Conservation (phyloP, 2,797 vertebrate genomes). For the Nothura maculosa region DNA sequence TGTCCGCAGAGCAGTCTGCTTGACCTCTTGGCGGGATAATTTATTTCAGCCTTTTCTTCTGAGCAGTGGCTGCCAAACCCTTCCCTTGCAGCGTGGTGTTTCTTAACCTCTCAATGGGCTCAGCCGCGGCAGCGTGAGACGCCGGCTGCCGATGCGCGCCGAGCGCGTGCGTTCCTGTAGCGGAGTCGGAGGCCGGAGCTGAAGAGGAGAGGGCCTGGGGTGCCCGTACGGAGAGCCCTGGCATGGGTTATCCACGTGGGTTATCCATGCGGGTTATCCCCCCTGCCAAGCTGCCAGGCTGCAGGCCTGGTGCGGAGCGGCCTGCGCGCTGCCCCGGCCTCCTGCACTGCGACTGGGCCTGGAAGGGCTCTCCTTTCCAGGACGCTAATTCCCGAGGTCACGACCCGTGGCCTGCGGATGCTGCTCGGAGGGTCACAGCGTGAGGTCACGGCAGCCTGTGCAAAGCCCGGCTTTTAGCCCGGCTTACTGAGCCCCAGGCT, state of each 20-base stretch:
- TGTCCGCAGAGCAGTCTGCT: background rate
- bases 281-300: too few species aligned
- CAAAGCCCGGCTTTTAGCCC: constrained; percentile 40
- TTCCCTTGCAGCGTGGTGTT: constrained; percentile 4
- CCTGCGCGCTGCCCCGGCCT: constrained; percentile 21
- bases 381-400: constrained; percentile 78
- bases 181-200: background rate
- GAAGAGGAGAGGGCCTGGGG: constrained; percentile 44
- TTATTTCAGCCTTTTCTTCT: constrained; percentile 16
- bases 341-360: constrained; percentile 73
- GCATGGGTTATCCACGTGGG: too few species aligned
- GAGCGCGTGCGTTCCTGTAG: constrained; percentile 23
- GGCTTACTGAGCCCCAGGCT: constrained; percentile 24
- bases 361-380: constrained; percentile 68
- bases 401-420: constrained; percentile 76
- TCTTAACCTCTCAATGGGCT: constrained; percentile 55
- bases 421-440: constrained; percentile 77
- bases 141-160: constrained; percentile 25
- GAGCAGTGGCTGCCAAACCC: background rate
- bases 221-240: constrained; percentile 31
- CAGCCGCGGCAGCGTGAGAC: constrained; percentile 10
- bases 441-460: constrained; percentile 73
- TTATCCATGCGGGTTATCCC: background rate
- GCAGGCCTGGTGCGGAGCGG: too few species aligned
- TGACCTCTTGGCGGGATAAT: background rate